Evolutionary conservation across 2,888 invertebrate genomes (phyloP).

Genomic region (Tetranychus piercei): DNA sequence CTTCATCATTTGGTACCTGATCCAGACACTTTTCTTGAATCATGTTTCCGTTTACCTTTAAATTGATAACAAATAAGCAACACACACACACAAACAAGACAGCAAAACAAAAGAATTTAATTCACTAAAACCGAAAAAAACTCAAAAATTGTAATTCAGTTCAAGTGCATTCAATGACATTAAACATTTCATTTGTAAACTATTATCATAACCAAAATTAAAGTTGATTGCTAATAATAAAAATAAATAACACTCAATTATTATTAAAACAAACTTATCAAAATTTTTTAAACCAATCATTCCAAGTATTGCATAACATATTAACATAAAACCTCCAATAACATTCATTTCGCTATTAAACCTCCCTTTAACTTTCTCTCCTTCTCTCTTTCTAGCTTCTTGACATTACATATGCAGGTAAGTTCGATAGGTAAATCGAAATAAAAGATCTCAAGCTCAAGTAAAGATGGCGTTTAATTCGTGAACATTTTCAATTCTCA

Average conservation of each 20-base stretch:
- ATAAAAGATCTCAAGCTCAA: background rate
- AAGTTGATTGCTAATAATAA: too few relatives aligned
- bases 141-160: too few relatives aligned
- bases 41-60: background rate
- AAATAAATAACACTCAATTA: too few relatives aligned
- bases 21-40: conserved; percentile 9
- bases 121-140: background rate
- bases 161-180: too few relatives aligned
- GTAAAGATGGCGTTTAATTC: background rate
- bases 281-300: too few relatives aligned
- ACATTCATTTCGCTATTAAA: too few relatives aligned
- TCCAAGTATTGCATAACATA: too few relatives aligned
- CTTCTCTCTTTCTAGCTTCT: background rate
- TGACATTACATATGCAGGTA: background rate
- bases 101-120: background rate
- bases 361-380: background rate
- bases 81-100: background rate
- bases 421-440: background rate
- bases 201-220: too few relatives aligned
- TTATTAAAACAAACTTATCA: too few relatives aligned
- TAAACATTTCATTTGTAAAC: too few relatives aligned
- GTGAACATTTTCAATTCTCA: background rate
- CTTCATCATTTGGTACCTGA: conserved; percentile 16
- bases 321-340: too few relatives aligned
- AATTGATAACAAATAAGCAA: background rate